Evolutionary conservation across 2,797 vertebrate genomes (phyloP).

Genomic region (Tenualosa thibaudeaui): DNA sequence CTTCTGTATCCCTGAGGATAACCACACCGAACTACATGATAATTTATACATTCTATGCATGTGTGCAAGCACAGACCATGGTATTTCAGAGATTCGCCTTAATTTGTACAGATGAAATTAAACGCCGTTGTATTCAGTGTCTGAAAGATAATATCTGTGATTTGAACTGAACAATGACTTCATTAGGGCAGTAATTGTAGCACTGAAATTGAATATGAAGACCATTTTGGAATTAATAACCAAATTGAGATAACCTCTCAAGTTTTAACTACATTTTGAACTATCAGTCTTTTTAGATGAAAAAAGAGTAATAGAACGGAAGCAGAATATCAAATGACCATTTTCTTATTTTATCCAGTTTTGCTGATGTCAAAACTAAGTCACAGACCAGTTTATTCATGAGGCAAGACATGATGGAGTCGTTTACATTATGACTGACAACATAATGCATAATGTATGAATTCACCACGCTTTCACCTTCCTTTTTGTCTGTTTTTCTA

Average conservation of each 20-base stretch:
- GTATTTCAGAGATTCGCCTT: slow-evolving; percentile 9
- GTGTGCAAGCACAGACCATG: slow-evolving; percentile 6
- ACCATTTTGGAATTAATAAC: neutral
- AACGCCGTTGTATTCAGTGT: neutral
- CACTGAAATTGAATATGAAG: neutral
- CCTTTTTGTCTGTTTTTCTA: neutral
- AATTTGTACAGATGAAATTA: slow-evolving; percentile 20
- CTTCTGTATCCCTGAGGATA: neutral
- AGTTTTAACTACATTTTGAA: neutral
- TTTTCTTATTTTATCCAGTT: neutral
- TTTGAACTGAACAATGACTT: slow-evolving; percentile 11
- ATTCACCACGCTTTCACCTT: neutral
- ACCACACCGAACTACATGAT: neutral
- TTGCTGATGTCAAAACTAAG: neutral
- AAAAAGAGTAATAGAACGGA: neutral
- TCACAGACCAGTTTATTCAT: neutral
- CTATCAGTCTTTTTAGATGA: neutral
- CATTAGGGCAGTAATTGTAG: slow-evolving; percentile 14
- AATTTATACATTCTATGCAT: slow-evolving; percentile 17
- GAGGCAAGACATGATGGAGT: neutral
- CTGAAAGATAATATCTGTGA: slow-evolving; percentile 18
- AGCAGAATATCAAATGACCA: neutral
- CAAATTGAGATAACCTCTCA: slow-evolving; percentile 2
- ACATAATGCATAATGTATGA: neutral
- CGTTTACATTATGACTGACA: neutral